A percentile compares a stretch with the other conserved stretches of the same genome.
Conservation (phyloP, 2,113 vertebrate species). For the Columba janthina region DNA sequence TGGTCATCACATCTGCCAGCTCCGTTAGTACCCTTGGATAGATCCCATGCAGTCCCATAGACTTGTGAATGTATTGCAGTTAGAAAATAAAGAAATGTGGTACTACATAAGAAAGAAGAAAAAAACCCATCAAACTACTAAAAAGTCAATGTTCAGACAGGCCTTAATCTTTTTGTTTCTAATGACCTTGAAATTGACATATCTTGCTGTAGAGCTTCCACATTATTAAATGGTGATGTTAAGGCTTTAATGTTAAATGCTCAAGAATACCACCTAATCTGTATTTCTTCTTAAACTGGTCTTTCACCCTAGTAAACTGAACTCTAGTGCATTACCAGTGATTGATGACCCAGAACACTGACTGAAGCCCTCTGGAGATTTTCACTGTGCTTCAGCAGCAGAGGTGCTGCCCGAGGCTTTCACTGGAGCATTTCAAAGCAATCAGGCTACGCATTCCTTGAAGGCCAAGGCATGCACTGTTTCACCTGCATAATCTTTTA, state of each 20-base stretch:
- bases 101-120: not conserved
- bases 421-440: not conserved
- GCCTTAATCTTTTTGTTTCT: not conserved
- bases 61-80: too few species aligned
- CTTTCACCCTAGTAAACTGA: not conserved
- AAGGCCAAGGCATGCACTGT: not conserved
- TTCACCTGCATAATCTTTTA: not conserved
- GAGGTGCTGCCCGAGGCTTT: not conserved
- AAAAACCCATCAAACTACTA: not conserved
- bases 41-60: too few species aligned
- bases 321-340: accelerated
- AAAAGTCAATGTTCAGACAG: not conserved
- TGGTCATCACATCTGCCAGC: too few species aligned
- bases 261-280: not conserved
- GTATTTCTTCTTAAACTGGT: not conserved
- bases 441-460: not conserved
- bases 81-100: not conserved
- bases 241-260: not conserved
- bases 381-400: too few species aligned
- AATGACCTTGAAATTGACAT: not conserved
- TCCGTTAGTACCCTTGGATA: too few species aligned
- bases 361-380: not conserved
- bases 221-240: not conserved
- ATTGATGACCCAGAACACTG: not conserved
- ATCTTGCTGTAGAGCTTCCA: not conserved